These are phyloP conservation scores for Sebastes elongatus DNA, from an alignment of 2,797 vertebrate genomes.

Conservation along the genomic window DNA sequence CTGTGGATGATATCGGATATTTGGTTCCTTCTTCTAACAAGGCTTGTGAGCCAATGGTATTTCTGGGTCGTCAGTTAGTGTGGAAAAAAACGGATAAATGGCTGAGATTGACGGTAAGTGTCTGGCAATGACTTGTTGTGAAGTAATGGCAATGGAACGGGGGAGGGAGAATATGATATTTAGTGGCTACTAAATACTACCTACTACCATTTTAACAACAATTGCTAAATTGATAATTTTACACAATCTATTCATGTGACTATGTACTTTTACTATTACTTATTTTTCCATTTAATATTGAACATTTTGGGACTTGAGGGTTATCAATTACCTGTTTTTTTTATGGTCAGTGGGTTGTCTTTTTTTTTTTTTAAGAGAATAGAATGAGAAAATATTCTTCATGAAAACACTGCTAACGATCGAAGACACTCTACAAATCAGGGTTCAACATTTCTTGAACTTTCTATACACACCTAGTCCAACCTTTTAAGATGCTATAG, in stretches of 20 bases:
- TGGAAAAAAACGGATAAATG: no score
- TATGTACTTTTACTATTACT: neutral
- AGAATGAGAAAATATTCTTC: neutral
- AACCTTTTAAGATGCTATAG: neutral
- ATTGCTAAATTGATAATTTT: neutral
- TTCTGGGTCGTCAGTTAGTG: no score
- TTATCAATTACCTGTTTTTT: neutral
- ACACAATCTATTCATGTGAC: neutral
- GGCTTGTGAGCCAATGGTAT: no score
- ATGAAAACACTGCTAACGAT: neutral
- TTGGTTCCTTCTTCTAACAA: no score
- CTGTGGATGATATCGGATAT: no score
- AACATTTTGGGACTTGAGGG: neutral
- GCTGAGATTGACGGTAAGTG: no score
- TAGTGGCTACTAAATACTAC: no score
- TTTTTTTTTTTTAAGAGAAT: neutral
- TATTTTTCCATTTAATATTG: neutral
- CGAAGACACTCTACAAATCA: neutral
- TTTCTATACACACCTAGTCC: neutral
- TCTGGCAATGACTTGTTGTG: no score
- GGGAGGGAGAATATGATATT: no score
- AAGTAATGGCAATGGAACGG: no score
- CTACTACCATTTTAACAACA: no score
- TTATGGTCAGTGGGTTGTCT: neutral
- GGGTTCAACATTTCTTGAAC: neutral